Conservation (phyloP, 2,888 invertebrate species). For the Tanypteryx hageni region DNA sequence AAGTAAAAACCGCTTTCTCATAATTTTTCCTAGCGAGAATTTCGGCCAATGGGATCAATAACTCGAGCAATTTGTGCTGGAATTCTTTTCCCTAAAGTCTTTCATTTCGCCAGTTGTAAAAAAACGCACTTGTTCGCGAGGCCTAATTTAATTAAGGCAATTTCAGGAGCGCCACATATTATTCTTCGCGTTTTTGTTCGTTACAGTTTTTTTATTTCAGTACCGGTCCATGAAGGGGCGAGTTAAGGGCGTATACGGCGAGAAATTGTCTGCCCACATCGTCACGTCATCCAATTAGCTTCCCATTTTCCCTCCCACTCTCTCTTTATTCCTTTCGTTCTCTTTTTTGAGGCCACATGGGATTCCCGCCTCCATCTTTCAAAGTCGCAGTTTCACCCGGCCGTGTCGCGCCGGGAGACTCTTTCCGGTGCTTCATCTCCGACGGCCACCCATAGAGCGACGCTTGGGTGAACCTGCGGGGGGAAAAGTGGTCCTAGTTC, state of each 20-base stretch:
- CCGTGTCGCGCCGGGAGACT: neutral
- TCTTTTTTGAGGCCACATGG: no score
- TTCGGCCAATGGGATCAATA: no score
- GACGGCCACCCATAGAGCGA: slow-evolving; percentile 2
- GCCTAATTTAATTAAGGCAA: no score
- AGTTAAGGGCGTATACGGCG: neutral
- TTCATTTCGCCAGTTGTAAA: no score
- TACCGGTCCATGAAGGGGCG: neutral
- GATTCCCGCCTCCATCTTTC: neutral
- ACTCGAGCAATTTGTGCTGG: no score
- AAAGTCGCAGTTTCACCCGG: neutral
- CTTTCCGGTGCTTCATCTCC: neutral
- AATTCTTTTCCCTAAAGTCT: no score
- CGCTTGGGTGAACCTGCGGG: neutral
- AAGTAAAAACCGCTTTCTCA: no score
- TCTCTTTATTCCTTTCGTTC: neutral
- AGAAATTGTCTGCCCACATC: neutral
- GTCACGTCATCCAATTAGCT: slow-evolving; percentile 10
- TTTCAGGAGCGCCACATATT: neutral
- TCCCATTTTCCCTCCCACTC: neutral
- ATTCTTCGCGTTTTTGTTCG: neutral
- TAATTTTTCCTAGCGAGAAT: no score
- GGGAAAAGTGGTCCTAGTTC: neutral
- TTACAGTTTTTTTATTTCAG: neutral
- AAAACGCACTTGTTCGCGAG: no score